Conservation (phyloP, 2,113 vertebrate species). For the Nettapus auritus region DNA sequence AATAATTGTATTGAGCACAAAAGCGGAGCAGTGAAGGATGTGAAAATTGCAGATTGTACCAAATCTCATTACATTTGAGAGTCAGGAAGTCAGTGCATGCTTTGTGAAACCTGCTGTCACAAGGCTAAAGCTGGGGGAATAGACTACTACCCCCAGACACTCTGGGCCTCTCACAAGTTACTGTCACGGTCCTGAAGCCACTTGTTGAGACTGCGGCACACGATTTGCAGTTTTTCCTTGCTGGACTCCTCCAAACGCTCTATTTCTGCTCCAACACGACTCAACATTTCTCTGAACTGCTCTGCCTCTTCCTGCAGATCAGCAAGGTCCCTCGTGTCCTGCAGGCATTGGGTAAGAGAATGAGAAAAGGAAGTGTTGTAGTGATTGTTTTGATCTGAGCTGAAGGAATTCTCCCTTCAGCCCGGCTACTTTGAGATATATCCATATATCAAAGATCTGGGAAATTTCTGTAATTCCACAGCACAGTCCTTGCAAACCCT, state of each 20-base stretch:
- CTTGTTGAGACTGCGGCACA: constrained; percentile 68
- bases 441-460: not conserved
- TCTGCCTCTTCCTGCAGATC: constrained; percentile 71
- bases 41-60: not conserved
- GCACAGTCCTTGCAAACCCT: not conserved
- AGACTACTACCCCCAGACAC: not conserved
- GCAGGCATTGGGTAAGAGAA: not conserved
- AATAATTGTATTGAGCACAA: not conserved
- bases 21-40: not conserved
- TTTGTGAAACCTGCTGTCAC: not conserved
- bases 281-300: constrained; percentile 75
- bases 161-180: constrained; percentile 66
- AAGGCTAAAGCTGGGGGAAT: not conserved
- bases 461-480: not conserved
- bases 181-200: constrained; percentile 68
- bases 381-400: not conserved
- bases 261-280: constrained; percentile 62
- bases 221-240: constrained; percentile 51
- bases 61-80: not conserved
- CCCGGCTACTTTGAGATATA: not conserved
- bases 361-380: not conserved
- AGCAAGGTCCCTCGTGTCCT: constrained; percentile 83
- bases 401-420: not conserved
- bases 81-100: not conserved
- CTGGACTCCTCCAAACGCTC: constrained; percentile 69